phyloP scores from a whole-genome alignment of 2,797 vertebrate species.

The Columba guinea region DNA sequence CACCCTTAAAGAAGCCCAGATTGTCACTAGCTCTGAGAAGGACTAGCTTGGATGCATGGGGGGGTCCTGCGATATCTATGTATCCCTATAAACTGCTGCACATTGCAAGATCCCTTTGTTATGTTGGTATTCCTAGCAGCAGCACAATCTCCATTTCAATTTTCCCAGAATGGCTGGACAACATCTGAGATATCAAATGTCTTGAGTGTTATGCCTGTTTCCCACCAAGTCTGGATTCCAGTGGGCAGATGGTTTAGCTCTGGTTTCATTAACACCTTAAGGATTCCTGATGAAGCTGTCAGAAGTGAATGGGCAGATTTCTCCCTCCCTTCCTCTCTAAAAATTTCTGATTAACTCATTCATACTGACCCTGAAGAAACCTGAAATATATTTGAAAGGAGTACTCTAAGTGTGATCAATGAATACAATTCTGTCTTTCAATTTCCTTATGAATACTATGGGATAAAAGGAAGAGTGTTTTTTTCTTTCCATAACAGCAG shows the following conservation, averaged over 20 bases:
- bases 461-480: background rate
- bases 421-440: background rate
- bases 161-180: background rate
- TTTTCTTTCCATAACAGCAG: background rate
- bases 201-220: fast-evolving
- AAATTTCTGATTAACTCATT: background rate
- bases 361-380: background rate
- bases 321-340: background rate
- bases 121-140: background rate
- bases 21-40: background rate
- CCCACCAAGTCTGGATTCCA: background rate
- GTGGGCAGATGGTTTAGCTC: background rate
- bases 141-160: background rate
- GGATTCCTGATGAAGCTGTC: background rate
- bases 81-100: fast-evolving
- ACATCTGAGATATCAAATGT: background rate
- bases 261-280: background rate
- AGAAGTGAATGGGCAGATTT: background rate
- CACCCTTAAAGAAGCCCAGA: background rate
- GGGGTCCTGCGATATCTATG: background rate
- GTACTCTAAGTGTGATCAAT: background rate
- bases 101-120: background rate
- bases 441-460: background rate
- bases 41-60: background rate
- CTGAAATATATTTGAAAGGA: background rate